Evolutionary conservation across 1,140 invertebrate genomes (phyloP).

Genomic region (Philaenus spumarius): DNA sequence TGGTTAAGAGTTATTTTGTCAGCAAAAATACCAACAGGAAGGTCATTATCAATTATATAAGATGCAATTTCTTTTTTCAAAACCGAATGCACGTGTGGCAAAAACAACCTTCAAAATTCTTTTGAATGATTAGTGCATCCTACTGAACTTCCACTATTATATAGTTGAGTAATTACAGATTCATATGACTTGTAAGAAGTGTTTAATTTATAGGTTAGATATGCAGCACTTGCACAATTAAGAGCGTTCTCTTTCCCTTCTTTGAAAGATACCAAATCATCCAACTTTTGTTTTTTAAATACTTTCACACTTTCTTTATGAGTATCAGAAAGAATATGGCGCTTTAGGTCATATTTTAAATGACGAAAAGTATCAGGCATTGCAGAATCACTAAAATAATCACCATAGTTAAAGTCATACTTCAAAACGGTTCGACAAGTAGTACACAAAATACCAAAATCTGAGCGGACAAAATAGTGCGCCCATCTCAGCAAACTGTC

Average conservation of each 20-base stretch:
- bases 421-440: neutral
- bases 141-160: neutral
- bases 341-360: neutral
- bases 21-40: neutral
- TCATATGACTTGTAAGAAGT: neutral
- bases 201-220: neutral
- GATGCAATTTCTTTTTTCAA: neutral
- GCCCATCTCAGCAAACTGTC: too few relatives aligned
- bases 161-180: neutral
- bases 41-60: neutral
- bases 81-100: neutral
- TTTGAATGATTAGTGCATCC: neutral
- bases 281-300: neutral
- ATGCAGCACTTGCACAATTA: neutral
- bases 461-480: neutral
- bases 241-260: neutral
- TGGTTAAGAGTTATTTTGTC: neutral
- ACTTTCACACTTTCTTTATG: neutral
- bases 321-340: neutral
- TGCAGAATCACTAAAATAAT: neutral
- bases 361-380: neutral
- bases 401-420: neutral
- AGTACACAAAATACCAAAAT: neutral
- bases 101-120: neutral
- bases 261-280: neutral